Percentiles rank a stretch among this genome's conserved stretches.
These are phyloP conservation scores for Thamnaconus septentrionalis DNA, from an alignment of 2,113 vertebrate genomes.

Conservation along the genomic window DNA sequence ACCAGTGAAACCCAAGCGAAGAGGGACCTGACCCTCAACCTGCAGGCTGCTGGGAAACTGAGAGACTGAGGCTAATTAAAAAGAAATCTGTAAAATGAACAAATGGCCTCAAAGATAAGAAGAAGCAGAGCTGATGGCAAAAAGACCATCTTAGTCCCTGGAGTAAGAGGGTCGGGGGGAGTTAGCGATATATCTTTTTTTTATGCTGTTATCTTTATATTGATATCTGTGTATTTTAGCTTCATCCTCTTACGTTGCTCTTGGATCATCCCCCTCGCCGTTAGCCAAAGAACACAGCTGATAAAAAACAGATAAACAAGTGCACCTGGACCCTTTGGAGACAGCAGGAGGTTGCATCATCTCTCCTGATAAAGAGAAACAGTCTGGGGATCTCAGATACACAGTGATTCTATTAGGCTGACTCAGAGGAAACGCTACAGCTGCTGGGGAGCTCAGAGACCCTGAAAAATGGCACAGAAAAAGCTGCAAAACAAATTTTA, in stretches of 20 bases:
- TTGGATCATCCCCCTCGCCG: conserved; percentile 71
- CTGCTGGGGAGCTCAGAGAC: background rate
- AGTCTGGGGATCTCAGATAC: conserved; percentile 27
- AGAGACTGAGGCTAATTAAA: conserved; percentile 7
- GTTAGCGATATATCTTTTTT: conserved; percentile 28
- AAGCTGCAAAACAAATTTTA: background rate
- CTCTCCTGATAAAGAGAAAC: conserved; percentile 37
- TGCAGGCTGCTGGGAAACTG: background rate
- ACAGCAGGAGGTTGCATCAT: conserved; percentile 54
- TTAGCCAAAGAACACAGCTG: conserved; percentile 84
- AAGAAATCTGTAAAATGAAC: conserved; percentile 1
- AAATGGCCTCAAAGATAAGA: conserved; percentile 17
- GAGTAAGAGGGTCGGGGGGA: background rate
- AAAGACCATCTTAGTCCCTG: background rate
- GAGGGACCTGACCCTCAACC: background rate
- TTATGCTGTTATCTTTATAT: background rate
- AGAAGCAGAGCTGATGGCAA: background rate
- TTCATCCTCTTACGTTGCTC: conserved; percentile 40
- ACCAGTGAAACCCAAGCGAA: conserved; percentile 12
- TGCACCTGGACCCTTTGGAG: conserved; percentile 53
- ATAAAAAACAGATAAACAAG: conserved; percentile 72
- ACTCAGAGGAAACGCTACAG: conserved; percentile 30
- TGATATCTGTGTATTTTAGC: conserved; percentile 34
- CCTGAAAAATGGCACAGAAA: background rate
- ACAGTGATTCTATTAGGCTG: conserved; percentile 31